These are phyloP conservation scores for Paraescarpia echinospica DNA, from an alignment of 1,140 invertebrate species.

Conservation along the genomic window DNA sequence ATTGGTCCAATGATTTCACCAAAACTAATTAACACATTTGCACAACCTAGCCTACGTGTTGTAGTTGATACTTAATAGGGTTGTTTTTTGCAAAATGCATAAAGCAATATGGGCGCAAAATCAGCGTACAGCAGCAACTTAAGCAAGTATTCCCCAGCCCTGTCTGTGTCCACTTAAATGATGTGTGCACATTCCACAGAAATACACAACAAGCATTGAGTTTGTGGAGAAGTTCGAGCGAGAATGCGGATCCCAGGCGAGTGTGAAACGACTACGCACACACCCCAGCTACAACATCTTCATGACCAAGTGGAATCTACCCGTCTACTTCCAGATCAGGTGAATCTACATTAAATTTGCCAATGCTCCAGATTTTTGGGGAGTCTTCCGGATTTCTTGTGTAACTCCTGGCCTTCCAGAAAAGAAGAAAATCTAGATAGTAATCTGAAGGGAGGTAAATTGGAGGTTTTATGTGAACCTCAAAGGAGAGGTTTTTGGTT, in stretches of 20 bases:
- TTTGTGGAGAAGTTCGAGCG: slow-evolving; percentile 78
- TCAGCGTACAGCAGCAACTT: too few species aligned
- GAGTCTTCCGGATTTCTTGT: slow-evolving; percentile 54
- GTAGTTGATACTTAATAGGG: too few species aligned
- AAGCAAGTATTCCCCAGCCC: too few species aligned
- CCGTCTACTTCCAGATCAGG: slow-evolving; percentile 92
- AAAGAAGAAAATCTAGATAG: background rate
- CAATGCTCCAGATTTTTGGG: slow-evolving; percentile 29
- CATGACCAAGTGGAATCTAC: slow-evolving; percentile 85
- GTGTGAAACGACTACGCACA: slow-evolving; percentile 52
- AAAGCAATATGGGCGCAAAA: too few species aligned
- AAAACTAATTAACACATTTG: too few species aligned
- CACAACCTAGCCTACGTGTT: too few species aligned
- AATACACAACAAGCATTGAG: slow-evolving; percentile 77
- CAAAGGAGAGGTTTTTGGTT: too few species aligned
- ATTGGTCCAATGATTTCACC: too few species aligned
- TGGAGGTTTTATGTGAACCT: too few species aligned
- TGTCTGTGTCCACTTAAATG: background rate
- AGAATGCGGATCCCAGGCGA: slow-evolving; percentile 64
- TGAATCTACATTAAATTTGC: slow-evolving; percentile 40
- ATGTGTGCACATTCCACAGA: slow-evolving; percentile 50
- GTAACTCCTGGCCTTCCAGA: background rate
- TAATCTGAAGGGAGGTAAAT: background rate
- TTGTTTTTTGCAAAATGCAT: too few species aligned
- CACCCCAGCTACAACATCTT: slow-evolving; percentile 64